These are phyloP conservation scores for Bubalus kerabau DNA, from an alignment of 2,113 vertebrate species.

Conservation along the genomic window DNA sequence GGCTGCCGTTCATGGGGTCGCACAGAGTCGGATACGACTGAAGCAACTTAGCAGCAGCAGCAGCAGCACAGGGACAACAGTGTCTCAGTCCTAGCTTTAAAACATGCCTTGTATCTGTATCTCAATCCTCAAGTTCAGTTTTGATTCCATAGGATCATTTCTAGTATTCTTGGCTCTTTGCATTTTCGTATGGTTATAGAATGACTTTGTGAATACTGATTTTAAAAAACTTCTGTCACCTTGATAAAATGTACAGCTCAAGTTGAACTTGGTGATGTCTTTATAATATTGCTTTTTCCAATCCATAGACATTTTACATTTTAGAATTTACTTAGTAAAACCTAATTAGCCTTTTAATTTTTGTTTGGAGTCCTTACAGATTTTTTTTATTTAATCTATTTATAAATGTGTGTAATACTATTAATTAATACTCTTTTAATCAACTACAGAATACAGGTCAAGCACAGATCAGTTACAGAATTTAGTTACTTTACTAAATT, in stretches of 20 bases:
- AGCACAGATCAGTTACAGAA: background rate
- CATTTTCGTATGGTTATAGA: background rate
- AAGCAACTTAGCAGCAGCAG: no score
- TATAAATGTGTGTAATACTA: background rate
- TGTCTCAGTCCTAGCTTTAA: background rate
- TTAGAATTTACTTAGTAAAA: background rate
- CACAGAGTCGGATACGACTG: fast-evolving
- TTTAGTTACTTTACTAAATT: background rate
- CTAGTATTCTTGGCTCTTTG: background rate
- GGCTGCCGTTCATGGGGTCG: no score
- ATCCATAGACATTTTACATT: background rate
- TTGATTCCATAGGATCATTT: background rate
- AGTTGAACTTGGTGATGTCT: background rate
- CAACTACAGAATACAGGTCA: background rate
- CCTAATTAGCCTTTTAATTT: background rate
- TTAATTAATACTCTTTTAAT: background rate
- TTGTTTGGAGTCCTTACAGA: background rate
- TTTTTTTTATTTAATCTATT: background rate
- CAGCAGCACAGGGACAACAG: background rate
- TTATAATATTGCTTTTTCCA: background rate
- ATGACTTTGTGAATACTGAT: background rate
- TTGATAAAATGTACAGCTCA: background rate
- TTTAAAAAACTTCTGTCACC: background rate
- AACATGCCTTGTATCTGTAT: background rate
- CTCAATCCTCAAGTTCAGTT: background rate